These are phyloP conservation scores for Sapajus apella DNA, from an alignment of 2,113 vertebrate species.

Conservation along the genomic window DNA sequence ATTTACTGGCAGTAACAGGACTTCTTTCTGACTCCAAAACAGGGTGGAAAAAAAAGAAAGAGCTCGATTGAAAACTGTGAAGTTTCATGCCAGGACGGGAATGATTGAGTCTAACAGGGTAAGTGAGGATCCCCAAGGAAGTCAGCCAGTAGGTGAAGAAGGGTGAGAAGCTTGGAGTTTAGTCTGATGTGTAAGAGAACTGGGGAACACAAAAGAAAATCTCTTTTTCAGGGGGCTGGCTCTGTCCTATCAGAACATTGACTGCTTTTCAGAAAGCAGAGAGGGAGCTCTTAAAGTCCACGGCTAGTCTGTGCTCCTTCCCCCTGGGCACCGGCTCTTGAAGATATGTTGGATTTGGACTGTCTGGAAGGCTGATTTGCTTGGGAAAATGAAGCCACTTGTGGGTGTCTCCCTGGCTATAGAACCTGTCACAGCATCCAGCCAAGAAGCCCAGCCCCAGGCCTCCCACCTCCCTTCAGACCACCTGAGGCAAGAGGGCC, in stretches of 20 bases:
- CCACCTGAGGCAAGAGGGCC: not conserved
- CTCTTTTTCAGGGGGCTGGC: slow-evolving; percentile 34
- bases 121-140: slow-evolving; percentile 82
- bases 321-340: not conserved
- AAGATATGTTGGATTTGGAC: slow-evolving; percentile 4
- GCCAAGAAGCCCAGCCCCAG: not conserved
- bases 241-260: slow-evolving; percentile 47
- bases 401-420: not conserved
- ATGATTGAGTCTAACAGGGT: slow-evolving; percentile 99
- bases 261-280: slow-evolving; percentile 53
- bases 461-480: not conserved
- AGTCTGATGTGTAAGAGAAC: not conserved
- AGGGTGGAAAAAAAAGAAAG: slow-evolving; percentile 97
- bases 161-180: slow-evolving; percentile 33
- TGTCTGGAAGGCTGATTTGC: slow-evolving; percentile 41
- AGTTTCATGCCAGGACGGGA: slow-evolving; percentile 98
- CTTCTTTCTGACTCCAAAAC: slow-evolving; percentile 69
- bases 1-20: not conserved
- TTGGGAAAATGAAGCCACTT: not conserved
- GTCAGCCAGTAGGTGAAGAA: not conserved
- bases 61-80: slow-evolving; percentile 98
- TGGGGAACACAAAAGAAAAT: not conserved
- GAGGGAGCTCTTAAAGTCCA: not conserved
- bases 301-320: not conserved
- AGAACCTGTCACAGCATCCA: slow-evolving; percentile 6